Evolutionary conservation across 2,797 vertebrate genomes (phyloP).

Genomic region (Scolopax rusticola): DNA sequence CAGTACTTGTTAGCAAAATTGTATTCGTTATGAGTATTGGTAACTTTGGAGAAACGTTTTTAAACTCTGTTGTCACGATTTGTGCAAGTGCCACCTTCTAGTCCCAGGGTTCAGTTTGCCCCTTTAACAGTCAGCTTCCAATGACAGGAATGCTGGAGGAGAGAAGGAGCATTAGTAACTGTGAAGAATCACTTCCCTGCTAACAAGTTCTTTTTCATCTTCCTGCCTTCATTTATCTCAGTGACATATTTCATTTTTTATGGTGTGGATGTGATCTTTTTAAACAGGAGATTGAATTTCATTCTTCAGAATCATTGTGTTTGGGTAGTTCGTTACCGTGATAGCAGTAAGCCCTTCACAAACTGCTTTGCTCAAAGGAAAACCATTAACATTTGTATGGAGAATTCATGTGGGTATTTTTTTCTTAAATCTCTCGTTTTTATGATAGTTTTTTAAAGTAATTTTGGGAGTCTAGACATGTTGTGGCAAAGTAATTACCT

Average conservation of each 20-base stretch:
- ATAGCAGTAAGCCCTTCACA: neutral
- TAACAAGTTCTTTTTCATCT: neutral
- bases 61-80: neutral
- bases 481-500: neutral
- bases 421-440: neutral
- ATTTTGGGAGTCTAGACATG: neutral
- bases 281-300: neutral
- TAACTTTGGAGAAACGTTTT: neutral
- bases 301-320: neutral
- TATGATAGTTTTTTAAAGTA: neutral
- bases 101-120: neutral
- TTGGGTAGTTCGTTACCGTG: neutral
- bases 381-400: neutral
- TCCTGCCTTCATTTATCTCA: neutral
- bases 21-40: accelerated
- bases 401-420: neutral
- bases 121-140: neutral
- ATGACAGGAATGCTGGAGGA: neutral
- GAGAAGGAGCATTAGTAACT: neutral
- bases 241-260: neutral
- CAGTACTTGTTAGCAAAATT: neutral
- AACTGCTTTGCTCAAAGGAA: neutral
- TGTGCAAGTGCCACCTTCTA: neutral
- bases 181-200: neutral
- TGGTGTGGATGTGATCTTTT: neutral